Evolutionary conservation across 2,113 vertebrate species (phyloP), one percentile per base, ranked within the genome.

Genomic region (Sylvicapra grimmia): DNA sequence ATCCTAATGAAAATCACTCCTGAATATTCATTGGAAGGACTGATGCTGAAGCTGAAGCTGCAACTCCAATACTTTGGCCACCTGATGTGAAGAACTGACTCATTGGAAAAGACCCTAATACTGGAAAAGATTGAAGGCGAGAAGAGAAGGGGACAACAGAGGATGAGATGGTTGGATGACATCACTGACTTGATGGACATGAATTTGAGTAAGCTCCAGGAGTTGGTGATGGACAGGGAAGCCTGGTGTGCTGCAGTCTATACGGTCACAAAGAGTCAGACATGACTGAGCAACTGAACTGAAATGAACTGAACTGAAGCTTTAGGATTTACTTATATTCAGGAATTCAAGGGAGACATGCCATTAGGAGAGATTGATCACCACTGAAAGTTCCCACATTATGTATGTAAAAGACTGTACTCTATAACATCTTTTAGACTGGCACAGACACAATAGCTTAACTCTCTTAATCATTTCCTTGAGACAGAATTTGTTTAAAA

Each of bases 201-300:
- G n/a, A 72, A 21, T 36, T 23, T 72, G 65, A 72, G 65, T 36
- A 72, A 72, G n/a, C n/a, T 72, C n/a, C 65, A 72, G n/a, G 65
- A 72, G 4, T 21, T 36, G 65, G n/a, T 72, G 65, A 72, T 72
- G n/a, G 65, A 36, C 65, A 36, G n/a, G 65, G 19, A 72, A 72
- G 65, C n/a, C n/a, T 72, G n/a, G n/a, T 72, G n/a, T 36, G n/a
- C 68, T 72, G 19, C n/a, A 12, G 19, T 72, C 5, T 36, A 12
- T 36, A n/a, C 4, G 19, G 19, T 40, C 2, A 0, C 65, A 36
- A 72, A 72, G n/a, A 72, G n/a, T 72, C 2, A 1, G 65, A 36
- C 9, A 21, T 36, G n/a, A 72, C 19, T 72, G n/a, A 72, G 65
- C 65, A 36, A 72, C 4, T 36, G n/a, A 72, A 36, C 65, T 72